phyloP scores from a whole-genome alignment of 2,888 invertebrate genomes.

The Syritta pipiens region DNA sequence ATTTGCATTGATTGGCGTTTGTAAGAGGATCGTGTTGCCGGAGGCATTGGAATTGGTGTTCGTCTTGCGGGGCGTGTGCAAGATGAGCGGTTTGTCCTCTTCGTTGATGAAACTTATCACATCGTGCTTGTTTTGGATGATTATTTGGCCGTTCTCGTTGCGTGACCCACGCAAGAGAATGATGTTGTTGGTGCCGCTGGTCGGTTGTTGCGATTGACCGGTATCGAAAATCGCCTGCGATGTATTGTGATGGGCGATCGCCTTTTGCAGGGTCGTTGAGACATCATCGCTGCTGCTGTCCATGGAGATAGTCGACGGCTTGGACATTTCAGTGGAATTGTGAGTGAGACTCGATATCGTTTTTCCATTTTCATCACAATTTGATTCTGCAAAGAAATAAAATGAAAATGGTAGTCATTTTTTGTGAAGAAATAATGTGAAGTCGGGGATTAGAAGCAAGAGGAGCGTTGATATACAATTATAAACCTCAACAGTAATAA shows the following conservation, averaged over 20 bases:
- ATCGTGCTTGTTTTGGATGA: constrained; percentile 79
- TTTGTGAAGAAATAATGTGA: not conserved
- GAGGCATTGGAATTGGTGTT: constrained; percentile 61
- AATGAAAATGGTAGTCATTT: not conserved
- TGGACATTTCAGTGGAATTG: constrained; percentile 51
- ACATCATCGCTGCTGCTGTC: constrained; percentile 46
- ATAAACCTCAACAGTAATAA: too few relatives aligned
- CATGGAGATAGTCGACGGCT: constrained; percentile 47
- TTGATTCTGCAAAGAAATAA: constrained; percentile 68
- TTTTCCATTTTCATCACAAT: constrained; percentile 70
- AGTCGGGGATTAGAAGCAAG: too few relatives aligned
- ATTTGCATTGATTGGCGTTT: constrained; percentile 78
- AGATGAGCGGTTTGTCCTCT: constrained; percentile 62
- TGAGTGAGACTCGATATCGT: constrained; percentile 42
- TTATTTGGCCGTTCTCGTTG: constrained; percentile 79
- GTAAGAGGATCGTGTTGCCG: constrained; percentile 76
- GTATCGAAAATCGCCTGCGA: constrained; percentile 68
- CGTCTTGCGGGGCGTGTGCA: constrained; percentile 62
- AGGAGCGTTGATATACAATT: too few relatives aligned
- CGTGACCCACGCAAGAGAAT: constrained; percentile 79
- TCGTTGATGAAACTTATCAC: constrained; percentile 79
- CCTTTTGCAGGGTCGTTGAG: constrained; percentile 42
- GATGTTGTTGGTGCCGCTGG: constrained; percentile 74
- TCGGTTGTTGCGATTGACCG: constrained; percentile 71
- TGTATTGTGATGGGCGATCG: constrained; percentile 66